Percentiles rank a stretch among this genome's conserved stretches.
Conservation (phyloP, 2,797 vertebrate genomes). For the Danio choprae region DNA sequence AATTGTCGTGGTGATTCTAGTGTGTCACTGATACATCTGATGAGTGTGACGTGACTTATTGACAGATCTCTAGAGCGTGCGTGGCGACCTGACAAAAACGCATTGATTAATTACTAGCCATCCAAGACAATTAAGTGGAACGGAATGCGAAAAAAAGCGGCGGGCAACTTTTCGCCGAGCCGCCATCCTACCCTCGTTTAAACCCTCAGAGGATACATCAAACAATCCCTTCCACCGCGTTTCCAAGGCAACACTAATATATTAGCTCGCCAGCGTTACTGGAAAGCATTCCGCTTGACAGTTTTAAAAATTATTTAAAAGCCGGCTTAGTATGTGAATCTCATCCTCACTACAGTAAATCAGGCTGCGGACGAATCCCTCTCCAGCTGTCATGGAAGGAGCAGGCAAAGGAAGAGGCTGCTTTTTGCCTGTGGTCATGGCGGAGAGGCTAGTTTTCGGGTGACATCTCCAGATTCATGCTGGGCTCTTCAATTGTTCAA, state of each 20-base stretch:
- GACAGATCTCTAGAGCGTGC: constrained; percentile 52
- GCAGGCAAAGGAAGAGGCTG: constrained; percentile 3
- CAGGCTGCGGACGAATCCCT: constrained; percentile 47
- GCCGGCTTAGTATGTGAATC: constrained; percentile 53
- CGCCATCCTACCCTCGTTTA: constrained; percentile 52
- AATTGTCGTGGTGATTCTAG: constrained; percentile 54
- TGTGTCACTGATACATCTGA: constrained; percentile 52
- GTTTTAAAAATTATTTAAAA: constrained; percentile 72
- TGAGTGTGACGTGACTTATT: constrained; percentile 55
- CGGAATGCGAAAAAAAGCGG: constrained; percentile 54
- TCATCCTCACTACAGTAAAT: constrained; percentile 54
- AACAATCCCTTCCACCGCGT: constrained; percentile 68
- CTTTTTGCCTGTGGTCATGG: constrained; percentile 15
- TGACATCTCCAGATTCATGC: constrained; percentile 42
- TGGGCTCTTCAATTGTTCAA: constrained; percentile 32
- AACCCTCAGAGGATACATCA: constrained; percentile 70
- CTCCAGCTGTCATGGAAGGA: constrained; percentile 32
- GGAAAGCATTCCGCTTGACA: constrained; percentile 67
- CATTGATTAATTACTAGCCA: constrained; percentile 66
- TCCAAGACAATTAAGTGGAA: constrained; percentile 64
- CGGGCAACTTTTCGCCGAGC: constrained; percentile 33
- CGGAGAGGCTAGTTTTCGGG: constrained; percentile 33
- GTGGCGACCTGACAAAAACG: constrained; percentile 62
- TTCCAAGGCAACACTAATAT: constrained; percentile 79
- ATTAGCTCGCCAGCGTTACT: constrained; percentile 69